Percentiles rank a stretch among this genome's conserved stretches.
Evolutionary conservation across 2,888 invertebrate genomes (phyloP).

Genomic region (Candidula unifasciata): DNA sequence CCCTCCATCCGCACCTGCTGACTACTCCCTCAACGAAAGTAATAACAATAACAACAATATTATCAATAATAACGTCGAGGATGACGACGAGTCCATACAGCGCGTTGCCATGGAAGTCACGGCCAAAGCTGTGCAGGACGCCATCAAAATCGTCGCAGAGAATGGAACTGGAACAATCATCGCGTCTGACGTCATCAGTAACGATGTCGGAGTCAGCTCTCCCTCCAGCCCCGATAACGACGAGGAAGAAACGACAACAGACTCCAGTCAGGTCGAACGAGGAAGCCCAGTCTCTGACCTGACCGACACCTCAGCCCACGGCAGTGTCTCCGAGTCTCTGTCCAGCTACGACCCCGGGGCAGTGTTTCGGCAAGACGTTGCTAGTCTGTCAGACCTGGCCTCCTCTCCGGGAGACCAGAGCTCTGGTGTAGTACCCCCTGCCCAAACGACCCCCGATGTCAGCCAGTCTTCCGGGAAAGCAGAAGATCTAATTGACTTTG

Average conservation of each 20-base stretch:
- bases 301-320: slow-evolving; percentile 39
- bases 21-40: background rate
- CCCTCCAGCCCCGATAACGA: slow-evolving; percentile 42
- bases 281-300: slow-evolving; percentile 40
- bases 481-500: slow-evolving; percentile 1
- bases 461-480: background rate
- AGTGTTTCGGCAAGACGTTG: slow-evolving; percentile 45
- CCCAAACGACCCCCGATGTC: background rate
- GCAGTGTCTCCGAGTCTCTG: slow-evolving; percentile 44
- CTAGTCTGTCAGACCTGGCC: background rate
- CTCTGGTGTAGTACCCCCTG: background rate
- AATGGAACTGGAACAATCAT: slow-evolving; percentile 47
- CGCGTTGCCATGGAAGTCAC: slow-evolving; percentile 56
- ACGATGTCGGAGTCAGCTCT: slow-evolving; percentile 33
- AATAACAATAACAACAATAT: slow-evolving; percentile 44
- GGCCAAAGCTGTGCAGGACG: slow-evolving; percentile 56
- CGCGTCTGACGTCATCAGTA: slow-evolving; percentile 13
- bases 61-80: slow-evolving; percentile 31
- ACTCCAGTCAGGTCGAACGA: slow-evolving; percentile 50
- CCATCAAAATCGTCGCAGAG: slow-evolving; percentile 56
- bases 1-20: slow-evolving; percentile 10
- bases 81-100: slow-evolving; percentile 54
- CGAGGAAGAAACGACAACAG: slow-evolving; percentile 44
- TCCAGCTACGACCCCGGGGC: slow-evolving; percentile 49
- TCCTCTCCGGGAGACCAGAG: background rate